phyloP scores from a whole-genome alignment of 1,140 invertebrate species.

The Pomacea maculata region DNA sequence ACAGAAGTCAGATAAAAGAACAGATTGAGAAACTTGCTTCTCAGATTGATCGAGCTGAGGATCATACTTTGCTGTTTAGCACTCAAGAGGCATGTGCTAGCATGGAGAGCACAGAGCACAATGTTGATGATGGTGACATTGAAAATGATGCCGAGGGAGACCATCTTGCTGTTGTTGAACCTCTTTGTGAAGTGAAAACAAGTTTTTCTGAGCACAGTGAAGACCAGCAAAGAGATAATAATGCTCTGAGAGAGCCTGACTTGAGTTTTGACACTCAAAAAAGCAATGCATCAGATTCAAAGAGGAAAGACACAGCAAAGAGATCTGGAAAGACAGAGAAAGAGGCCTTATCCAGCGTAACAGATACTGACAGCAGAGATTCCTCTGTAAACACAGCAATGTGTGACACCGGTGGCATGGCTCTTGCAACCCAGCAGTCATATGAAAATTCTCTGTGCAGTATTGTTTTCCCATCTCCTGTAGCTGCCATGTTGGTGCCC shows the following conservation, averaged over 20 bases:
- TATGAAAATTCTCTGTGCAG: neutral
- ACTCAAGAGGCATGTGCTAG: constrained; percentile 46
- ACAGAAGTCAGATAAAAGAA: constrained; percentile 11
- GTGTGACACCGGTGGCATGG: too few relatives aligned
- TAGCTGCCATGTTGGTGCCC: neutral
- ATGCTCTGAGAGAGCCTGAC: neutral
- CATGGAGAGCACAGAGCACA: constrained; percentile 16
- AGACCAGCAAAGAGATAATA: neutral
- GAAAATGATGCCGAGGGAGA: neutral
- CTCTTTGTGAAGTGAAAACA: neutral
- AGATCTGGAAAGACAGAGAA: too few relatives aligned
- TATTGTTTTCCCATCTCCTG: constrained; percentile 11
- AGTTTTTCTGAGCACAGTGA: neutral
- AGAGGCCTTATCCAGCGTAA: too few relatives aligned
- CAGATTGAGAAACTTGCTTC: constrained; percentile 35
- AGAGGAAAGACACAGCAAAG: too few relatives aligned
- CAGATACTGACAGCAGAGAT: too few relatives aligned
- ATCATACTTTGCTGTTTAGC: constrained; percentile 50
- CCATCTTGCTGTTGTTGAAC: neutral
- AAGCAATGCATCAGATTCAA: neutral
- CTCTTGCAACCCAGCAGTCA: too few relatives aligned
- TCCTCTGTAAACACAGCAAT: too few relatives aligned
- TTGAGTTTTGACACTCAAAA: neutral
- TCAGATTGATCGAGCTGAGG: constrained; percentile 50
- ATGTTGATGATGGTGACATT: neutral